Evolutionary conservation across 2,113 vertebrate genomes (phyloP).

Genomic region (Excalfactoria chinensis): DNA sequence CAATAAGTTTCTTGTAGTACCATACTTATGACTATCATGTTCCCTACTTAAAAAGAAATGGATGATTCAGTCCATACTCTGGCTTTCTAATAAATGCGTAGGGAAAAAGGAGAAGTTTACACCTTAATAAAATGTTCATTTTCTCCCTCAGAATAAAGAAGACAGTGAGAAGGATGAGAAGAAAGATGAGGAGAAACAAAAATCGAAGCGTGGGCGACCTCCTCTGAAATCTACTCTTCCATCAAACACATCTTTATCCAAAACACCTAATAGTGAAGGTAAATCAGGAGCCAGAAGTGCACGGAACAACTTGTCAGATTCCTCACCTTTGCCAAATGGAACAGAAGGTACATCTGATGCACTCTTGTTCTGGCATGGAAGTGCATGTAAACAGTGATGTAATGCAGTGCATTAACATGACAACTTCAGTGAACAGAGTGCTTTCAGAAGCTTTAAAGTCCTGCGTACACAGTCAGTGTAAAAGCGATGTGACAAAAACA

Average conservation of each 20-base stretch:
- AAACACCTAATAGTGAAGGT: conserved; percentile 84
- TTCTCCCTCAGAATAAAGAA: conserved; percentile 89
- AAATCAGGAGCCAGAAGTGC: conserved; percentile 78
- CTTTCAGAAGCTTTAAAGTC: background rate
- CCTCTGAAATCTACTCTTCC: conserved; percentile 88
- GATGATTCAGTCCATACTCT: background rate
- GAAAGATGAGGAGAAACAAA: conserved; percentile 86
- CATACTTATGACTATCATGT: background rate
- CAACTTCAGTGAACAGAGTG: background rate
- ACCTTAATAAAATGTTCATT: background rate
- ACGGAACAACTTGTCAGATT: conserved; percentile 66
- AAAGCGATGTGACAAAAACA: background rate
- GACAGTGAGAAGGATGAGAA: conserved; percentile 86
- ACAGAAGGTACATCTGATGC: conserved; percentile 62
- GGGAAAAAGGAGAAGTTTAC: background rate
- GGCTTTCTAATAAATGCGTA: background rate
- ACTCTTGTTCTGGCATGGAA: background rate
- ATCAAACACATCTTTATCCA: conserved; percentile 78
- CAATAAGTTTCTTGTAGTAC: background rate
- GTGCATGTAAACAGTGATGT: background rate
- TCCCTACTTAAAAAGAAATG: background rate
- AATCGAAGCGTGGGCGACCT: conserved; percentile 90
- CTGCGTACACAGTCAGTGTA: background rate
- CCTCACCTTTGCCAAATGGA: conserved; percentile 79
- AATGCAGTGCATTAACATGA: background rate